A percentile compares a stretch with the other conserved stretches of the same genome.
These are phyloP conservation scores for Brachionus calyciflorus DNA, from an alignment of 1,140 invertebrate genomes.

Conservation along the genomic window DNA sequence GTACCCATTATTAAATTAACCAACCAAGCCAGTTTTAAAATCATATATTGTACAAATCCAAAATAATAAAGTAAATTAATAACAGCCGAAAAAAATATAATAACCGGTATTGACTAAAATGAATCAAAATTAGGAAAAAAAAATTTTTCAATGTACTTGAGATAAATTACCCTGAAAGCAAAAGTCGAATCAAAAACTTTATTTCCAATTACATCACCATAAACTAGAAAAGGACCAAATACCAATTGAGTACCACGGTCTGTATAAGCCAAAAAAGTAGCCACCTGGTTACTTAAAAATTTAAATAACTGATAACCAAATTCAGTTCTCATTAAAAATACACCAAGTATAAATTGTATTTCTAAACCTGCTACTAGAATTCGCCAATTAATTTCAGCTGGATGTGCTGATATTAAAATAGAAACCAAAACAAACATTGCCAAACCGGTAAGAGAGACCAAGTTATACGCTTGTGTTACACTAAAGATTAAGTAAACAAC, in stretches of 20 bases:
- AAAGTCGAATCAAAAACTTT: neutral
- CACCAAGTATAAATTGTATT: conserved; percentile 77
- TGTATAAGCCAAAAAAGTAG: conserved; percentile 73
- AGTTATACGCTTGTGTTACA: conserved; percentile 27
- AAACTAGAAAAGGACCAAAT: conserved; percentile 65
- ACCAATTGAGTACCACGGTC: conserved; percentile 60
- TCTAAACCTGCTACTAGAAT: conserved; percentile 65
- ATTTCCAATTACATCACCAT: no score
- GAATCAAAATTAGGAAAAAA: conserved; percentile 49
- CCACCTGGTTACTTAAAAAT: conserved; percentile 70
- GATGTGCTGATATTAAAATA: conserved; percentile 18
- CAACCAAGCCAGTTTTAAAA: conserved; percentile 72
- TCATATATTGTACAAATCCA: conserved; percentile 79
- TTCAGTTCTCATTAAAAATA: conserved; percentile 78
- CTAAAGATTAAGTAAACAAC: conserved; percentile 1
- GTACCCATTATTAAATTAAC: conserved; percentile 37
- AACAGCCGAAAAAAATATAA: conserved; percentile 84
- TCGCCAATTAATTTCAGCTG: conserved; percentile 22
- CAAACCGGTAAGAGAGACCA: conserved; percentile 35
- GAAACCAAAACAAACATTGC: neutral
- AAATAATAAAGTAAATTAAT: conserved; percentile 82
- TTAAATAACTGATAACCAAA: conserved; percentile 71
- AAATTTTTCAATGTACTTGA: conserved; percentile 59
- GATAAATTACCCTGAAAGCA: conserved; percentile 11
- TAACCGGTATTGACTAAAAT: conserved; percentile 73